These are phyloP conservation scores for Stenodema calcarata DNA, from an alignment of 2,888 invertebrate genomes.

Conservation along the genomic window DNA sequence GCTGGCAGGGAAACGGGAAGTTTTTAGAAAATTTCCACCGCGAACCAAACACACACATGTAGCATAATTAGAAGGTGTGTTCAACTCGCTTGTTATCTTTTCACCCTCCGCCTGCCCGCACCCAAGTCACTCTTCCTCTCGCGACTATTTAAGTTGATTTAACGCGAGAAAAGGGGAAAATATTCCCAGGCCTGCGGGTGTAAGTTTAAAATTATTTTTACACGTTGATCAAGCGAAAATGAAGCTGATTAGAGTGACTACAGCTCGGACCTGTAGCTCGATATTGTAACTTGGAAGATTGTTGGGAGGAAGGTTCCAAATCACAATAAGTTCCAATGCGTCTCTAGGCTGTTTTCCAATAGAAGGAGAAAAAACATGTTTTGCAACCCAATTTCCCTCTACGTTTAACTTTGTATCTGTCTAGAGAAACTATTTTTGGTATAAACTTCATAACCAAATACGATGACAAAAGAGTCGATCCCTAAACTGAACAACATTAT, in stretches of 20 bases:
- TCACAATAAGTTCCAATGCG: too few species aligned
- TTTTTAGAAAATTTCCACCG: background rate
- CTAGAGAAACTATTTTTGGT: too few species aligned
- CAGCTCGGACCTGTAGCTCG: too few species aligned
- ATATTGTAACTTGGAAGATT: too few species aligned
- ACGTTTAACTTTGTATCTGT: too few species aligned
- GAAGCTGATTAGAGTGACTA: slow-evolving; percentile 17
- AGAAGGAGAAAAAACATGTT: too few species aligned
- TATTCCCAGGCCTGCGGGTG: background rate
- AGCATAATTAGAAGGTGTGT: slow-evolving; percentile 10
- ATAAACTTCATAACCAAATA: too few species aligned
- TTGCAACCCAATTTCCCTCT: too few species aligned
- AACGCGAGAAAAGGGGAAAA: background rate
- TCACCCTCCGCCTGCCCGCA: background rate
- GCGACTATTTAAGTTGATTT: background rate
- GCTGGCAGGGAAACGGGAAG: background rate
- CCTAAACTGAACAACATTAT: too few species aligned
- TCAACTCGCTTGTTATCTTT: background rate
- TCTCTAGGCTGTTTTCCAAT: too few species aligned
- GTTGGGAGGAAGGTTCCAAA: too few species aligned
- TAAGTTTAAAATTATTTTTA: slow-evolving; percentile 23
- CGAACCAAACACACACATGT: background rate
- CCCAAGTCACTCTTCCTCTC: background rate
- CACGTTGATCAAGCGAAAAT: slow-evolving; percentile 43
- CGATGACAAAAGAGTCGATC: too few species aligned